Percentiles rank a stretch among this genome's conserved stretches.
Conservation (phyloP, 2,888 invertebrate species). For the Pyrocoelia pectoralis region DNA sequence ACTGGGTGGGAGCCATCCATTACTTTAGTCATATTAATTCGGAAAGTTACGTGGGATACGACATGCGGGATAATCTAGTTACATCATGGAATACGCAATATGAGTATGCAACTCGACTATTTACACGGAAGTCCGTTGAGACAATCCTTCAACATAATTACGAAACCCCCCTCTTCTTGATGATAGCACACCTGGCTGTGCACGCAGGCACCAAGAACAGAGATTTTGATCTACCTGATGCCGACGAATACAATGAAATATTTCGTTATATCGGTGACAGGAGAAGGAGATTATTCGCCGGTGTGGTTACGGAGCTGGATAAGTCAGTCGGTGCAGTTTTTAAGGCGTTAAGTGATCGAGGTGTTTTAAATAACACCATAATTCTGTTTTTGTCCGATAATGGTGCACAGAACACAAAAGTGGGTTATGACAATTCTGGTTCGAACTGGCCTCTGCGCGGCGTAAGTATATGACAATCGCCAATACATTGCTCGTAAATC, state of each 20-base stretch:
- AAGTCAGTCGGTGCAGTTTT: slow-evolving; percentile 83
- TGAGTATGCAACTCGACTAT: slow-evolving; percentile 75
- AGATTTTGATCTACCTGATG: slow-evolving; percentile 73
- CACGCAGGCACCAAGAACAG: slow-evolving; percentile 75
- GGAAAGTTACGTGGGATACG: slow-evolving; percentile 59
- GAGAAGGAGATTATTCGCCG: slow-evolving; percentile 73
- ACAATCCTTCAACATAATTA: slow-evolving; percentile 68
- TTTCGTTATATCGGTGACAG: slow-evolving; percentile 73
- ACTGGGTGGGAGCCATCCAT: slow-evolving; percentile 81
- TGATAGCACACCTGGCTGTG: slow-evolving; percentile 79
- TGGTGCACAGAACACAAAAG: slow-evolving; percentile 80
- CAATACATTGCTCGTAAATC: too few relatives aligned
- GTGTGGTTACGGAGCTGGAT: slow-evolving; percentile 86
- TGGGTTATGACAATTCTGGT: slow-evolving; percentile 67
- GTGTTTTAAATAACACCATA: slow-evolving; percentile 81
- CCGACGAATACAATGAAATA: slow-evolving; percentile 65
- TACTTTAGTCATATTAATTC: slow-evolving; percentile 67
- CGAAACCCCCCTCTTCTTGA: slow-evolving; percentile 75
- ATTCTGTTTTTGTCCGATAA: slow-evolving; percentile 90
- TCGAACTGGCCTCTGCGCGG: slow-evolving; percentile 85
- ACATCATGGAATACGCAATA: slow-evolving; percentile 64
- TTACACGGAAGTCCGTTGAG: slow-evolving; percentile 70
- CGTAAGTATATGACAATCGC: too few relatives aligned
- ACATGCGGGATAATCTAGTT: slow-evolving; percentile 55
- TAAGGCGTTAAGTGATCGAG: slow-evolving; percentile 68